A percentile compares a stretch with the other conserved stretches of the same genome.
phyloP scores from a whole-genome alignment of 2,797 vertebrate species.

The Anomalospiza imberbis region DNA sequence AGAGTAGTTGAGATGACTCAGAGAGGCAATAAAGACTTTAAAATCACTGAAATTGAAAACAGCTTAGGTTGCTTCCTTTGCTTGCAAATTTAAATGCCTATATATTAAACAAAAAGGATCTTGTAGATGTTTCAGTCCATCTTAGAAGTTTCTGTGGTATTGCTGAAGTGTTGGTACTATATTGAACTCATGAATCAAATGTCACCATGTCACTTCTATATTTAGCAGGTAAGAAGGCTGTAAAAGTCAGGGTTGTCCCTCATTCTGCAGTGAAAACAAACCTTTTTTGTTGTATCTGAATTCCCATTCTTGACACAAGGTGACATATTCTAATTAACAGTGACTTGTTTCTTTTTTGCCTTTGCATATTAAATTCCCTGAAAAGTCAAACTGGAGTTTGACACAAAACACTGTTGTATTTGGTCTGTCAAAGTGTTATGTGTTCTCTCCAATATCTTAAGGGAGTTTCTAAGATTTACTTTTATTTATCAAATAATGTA shows the following conservation, averaged over 20 bases:
- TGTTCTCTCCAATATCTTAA: not conserved
- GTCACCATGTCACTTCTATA: not conserved
- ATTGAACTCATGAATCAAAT: not conserved
- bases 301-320: not conserved
- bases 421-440: not conserved
- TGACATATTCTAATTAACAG: not conserved
- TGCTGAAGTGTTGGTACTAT: not conserved
- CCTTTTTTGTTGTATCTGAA: not conserved
- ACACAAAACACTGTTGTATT: not conserved
- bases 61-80: not conserved
- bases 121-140: not conserved
- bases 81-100: not conserved
- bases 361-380: not conserved
- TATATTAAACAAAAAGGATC: not conserved
- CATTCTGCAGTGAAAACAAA: not conserved
- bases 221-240: not conserved
- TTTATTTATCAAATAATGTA: not conserved
- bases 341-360: not conserved
- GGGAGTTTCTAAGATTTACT: not conserved
- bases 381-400: not conserved
- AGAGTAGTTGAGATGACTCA: not conserved
- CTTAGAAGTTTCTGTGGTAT: not conserved
- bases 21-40: not conserved
- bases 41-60: not conserved
- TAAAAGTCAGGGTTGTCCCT: not conserved